phyloP scores from a whole-genome alignment of 2,113 vertebrate species.

The Solea solea region DNA sequence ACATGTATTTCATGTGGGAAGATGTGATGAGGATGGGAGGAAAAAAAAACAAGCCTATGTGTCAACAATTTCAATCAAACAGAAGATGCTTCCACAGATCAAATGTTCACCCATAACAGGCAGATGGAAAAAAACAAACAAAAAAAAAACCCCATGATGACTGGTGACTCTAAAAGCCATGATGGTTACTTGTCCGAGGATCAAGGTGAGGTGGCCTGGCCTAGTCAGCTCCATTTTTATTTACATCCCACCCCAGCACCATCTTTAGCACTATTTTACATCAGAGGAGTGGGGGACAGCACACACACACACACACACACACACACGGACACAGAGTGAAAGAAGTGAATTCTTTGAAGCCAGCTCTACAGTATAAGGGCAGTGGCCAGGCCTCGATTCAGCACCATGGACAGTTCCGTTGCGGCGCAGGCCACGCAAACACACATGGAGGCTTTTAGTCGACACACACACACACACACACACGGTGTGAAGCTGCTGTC shows the following conservation, averaged over 20 bases:
- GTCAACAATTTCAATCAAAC: not conserved
- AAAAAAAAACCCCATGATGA: not conserved
- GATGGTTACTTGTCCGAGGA: conserved; percentile 30
- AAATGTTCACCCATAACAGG: not conserved
- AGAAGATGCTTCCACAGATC: not conserved
- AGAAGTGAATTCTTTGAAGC: conserved; percentile 16
- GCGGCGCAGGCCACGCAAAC: conserved; percentile 64
- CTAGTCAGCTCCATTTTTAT: conserved; percentile 31
- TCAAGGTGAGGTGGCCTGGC: conserved; percentile 42
- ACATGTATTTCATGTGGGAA: not conserved
- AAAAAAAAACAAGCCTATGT: no score
- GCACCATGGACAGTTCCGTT: conserved; percentile 76
- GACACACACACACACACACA: conserved; percentile 38
- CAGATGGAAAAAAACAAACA: not conserved
- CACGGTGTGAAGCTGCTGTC: not conserved
- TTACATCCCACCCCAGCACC: conserved; percentile 36
- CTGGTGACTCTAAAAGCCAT: not conserved
- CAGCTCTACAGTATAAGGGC: conserved; percentile 28
- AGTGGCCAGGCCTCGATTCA: conserved; percentile 72
- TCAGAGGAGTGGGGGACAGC: not conserved
- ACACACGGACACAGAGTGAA: conserved; percentile 37
- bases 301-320: conserved; percentile 16
- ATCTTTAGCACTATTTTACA: conserved; percentile 40
- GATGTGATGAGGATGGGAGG: not conserved
- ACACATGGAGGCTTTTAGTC: conserved; percentile 34